A percentile compares a stretch with the other conserved stretches of the same genome.
phyloP scores from a whole-genome alignment of 2,797 vertebrate genomes.

The Brachyrhaphis roseni region DNA sequence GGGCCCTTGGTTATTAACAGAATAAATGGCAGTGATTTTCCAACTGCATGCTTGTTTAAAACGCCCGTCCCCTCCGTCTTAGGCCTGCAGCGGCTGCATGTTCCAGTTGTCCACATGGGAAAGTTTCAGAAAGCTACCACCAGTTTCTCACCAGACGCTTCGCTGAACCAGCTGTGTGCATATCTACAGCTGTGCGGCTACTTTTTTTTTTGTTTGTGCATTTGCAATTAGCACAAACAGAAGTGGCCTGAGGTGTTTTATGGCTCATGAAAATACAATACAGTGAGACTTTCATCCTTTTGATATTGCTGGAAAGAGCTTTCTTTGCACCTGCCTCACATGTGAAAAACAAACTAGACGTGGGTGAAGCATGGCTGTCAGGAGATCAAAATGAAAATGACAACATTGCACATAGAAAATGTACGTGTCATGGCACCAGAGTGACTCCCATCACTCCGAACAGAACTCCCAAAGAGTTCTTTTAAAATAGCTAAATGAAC shows the following conservation, averaged over 20 bases:
- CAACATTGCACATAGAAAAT: background rate
- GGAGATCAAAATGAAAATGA: background rate
- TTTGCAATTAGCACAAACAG: background rate
- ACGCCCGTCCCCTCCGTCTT: background rate
- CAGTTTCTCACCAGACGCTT: slow-evolving; percentile 5
- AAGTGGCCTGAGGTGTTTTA: background rate
- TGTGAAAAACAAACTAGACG: slow-evolving; percentile 1
- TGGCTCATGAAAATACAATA: background rate
- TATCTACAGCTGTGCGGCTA: background rate
- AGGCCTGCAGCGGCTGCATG: background rate
- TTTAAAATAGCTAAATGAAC: background rate
- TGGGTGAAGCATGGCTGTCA: background rate
- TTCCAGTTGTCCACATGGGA: background rate
- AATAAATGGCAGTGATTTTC: background rate
- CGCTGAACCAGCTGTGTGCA: background rate
- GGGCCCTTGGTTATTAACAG: background rate
- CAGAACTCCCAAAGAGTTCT: background rate
- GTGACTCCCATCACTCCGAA: background rate
- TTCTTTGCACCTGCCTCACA: background rate
- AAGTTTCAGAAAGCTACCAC: background rate
- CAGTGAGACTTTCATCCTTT: background rate
- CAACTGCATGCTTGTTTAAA: background rate
- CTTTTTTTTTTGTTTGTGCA: background rate
- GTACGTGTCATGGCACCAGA: background rate
- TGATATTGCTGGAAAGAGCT: background rate